Conservation (phyloP, 2,888 invertebrate genomes). For the Brenthis ino region DNA sequence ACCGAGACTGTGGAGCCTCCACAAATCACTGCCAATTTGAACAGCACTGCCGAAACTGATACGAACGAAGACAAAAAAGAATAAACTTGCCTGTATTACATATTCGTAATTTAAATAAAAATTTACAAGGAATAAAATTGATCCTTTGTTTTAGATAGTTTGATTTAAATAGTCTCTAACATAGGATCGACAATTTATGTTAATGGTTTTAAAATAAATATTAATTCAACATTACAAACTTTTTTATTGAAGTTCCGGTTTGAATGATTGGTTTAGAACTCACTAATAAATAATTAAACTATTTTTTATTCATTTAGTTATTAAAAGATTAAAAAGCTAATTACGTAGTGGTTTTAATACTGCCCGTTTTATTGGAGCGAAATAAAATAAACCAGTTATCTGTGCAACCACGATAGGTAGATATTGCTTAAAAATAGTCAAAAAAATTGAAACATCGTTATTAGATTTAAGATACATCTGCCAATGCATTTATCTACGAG, state of each 20-base stretch:
- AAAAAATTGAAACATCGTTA: too few species aligned
- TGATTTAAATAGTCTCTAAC: conserved; percentile 31
- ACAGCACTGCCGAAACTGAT: conserved; percentile 22
- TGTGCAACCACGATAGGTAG: too few species aligned
- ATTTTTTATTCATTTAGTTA: too few species aligned
- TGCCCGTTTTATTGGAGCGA: too few species aligned
- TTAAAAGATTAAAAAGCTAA: too few species aligned
- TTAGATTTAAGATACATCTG: too few species aligned
- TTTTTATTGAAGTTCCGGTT: not conserved
- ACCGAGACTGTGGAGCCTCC: conserved; percentile 35
- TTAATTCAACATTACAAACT: conserved; percentile 2
- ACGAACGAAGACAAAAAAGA: conserved; percentile 45
- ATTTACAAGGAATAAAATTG: conserved; percentile 29
- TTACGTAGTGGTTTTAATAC: too few species aligned
- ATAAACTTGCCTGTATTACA: conserved; percentile 42
- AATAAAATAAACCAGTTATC: too few species aligned
- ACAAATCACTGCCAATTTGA: conserved; percentile 14
- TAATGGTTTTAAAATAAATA: conserved; percentile 9
- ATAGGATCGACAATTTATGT: conserved; percentile 36
- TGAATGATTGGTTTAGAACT: too few species aligned
- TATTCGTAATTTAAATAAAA: conserved; percentile 19
- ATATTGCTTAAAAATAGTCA: too few species aligned
- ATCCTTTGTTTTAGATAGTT: conserved; percentile 38
- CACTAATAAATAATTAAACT: too few species aligned
- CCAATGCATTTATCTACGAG: too few species aligned